Evolutionary conservation across 2,113 vertebrate species (phyloP).

Genomic region (Sinocyclocheilus grahami): DNA sequence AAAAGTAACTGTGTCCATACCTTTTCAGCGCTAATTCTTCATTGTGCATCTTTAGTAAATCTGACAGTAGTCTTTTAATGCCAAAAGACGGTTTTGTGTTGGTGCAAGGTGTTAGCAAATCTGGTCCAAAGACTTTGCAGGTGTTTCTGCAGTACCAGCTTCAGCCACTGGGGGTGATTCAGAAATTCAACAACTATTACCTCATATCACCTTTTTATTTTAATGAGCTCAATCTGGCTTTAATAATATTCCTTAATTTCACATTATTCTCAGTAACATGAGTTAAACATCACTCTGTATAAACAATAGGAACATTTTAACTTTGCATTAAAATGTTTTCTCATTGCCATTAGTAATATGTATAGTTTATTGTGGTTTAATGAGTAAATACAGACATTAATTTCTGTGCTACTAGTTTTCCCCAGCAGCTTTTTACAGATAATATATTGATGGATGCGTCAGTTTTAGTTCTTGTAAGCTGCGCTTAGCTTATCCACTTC

Average conservation of each 20-base stretch:
- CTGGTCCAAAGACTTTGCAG: neutral
- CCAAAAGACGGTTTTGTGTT: too few relatives aligned
- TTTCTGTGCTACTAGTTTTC: neutral
- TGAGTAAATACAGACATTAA: neutral
- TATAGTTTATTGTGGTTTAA: neutral
- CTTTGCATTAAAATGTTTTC: neutral
- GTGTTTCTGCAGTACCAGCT: neutral
- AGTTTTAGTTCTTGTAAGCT: slow-evolving; percentile 14
- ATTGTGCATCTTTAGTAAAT: neutral
- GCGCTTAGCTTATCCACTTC: slow-evolving; percentile 18
- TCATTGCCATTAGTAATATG: neutral
- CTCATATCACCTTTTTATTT: neutral
- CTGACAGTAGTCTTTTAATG: too few relatives aligned
- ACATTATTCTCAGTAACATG: neutral
- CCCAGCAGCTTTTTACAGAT: neutral
- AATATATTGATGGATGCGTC: slow-evolving; percentile 23
- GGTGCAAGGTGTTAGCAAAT: too few relatives aligned
- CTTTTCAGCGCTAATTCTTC: neutral
- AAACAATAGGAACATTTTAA: neutral
- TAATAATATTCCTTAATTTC: neutral
- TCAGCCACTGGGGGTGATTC: too few relatives aligned
- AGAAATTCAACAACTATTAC: neutral
- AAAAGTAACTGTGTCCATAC: neutral
- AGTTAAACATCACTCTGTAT: neutral
- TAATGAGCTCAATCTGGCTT: neutral